Evolutionary conservation across 1,140 invertebrate species (phyloP).

Genomic region (Propsilocerus akamusi): DNA sequence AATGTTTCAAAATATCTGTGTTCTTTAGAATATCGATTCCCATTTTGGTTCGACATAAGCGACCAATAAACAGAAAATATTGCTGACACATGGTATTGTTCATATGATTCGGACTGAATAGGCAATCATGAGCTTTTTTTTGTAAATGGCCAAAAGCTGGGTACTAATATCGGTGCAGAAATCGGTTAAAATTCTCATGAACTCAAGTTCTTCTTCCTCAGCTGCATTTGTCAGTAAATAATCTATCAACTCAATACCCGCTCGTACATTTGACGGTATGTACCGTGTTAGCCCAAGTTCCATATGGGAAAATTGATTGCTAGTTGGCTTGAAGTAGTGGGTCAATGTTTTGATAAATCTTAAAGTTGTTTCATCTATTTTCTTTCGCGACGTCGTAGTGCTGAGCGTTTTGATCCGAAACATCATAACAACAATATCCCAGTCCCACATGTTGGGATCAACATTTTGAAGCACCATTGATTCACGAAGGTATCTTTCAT

Average conservation of each 20-base stretch:
- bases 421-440: conserved; percentile 59
- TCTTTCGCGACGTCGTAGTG: conserved; percentile 10
- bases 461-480: conserved; percentile 54
- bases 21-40: conserved; percentile 58
- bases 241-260: conserved; percentile 59
- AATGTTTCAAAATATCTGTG: conserved; percentile 57
- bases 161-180: conserved; percentile 60
- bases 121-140: conserved; percentile 62
- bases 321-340: conserved; percentile 73
- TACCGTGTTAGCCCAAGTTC: conserved; percentile 29
- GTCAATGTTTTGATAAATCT: conserved; percentile 66
- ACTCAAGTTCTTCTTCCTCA: conserved; percentile 31
- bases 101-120: conserved; percentile 77
- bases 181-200: conserved; percentile 47
- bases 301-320: conserved; percentile 65
- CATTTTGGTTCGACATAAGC: conserved; percentile 52
- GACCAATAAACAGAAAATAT: conserved; percentile 86
- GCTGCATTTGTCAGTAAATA: conserved; percentile 42
- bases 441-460: conserved; percentile 61
- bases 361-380: conserved; percentile 55
- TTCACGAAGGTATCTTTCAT: conserved; percentile 48
- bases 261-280: conserved; percentile 41
- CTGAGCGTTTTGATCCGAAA: not conserved
- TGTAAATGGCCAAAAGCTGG: conserved; percentile 54
- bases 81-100: conserved; percentile 75